Evolutionary conservation across 1,140 invertebrate species (phyloP).

Genomic region (Caenorhabditis tropicalis): DNA sequence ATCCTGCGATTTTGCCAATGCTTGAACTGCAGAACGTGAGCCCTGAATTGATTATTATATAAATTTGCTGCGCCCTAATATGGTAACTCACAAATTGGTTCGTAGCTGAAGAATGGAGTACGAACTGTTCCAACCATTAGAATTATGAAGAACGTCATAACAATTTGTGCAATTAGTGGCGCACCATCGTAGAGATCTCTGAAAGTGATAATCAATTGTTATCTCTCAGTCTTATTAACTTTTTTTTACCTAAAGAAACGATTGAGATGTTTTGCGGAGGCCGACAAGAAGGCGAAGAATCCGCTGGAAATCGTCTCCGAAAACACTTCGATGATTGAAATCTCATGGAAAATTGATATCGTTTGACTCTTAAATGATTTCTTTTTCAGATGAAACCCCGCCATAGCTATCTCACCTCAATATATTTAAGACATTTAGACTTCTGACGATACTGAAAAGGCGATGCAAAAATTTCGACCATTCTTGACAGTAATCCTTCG

Average conservation of each 20-base stretch:
- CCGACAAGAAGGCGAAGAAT: not conserved
- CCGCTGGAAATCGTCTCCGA: not conserved
- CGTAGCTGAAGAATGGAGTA: constrained; percentile 29
- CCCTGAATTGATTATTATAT: not conserved
- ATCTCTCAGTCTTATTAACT: not conserved
- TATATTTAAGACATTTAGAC: constrained; percentile 13
- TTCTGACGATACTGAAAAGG: not conserved
- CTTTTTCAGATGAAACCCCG: not conserved
- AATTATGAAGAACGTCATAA: constrained; percentile 3
- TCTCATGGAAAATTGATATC: not conserved
- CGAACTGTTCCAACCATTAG: constrained; percentile 6
- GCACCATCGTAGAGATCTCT: constrained; percentile 28
- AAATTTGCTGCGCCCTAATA: too few relatives aligned
- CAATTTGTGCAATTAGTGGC: constrained; percentile 17
- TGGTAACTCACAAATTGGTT: not conserved
- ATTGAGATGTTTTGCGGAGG: not conserved
- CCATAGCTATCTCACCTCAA: not conserved
- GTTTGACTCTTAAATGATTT: constrained; percentile 23
- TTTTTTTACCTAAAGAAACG: not conserved
- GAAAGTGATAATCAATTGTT: not conserved
- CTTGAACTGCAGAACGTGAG: constrained; percentile 12
- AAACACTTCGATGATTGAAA: constrained; percentile 16
- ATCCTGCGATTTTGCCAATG: constrained; percentile 17
- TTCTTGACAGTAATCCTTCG: constrained; percentile 5
- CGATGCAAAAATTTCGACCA: not conserved